These are phyloP conservation scores for Rhimphoctona megacephalus DNA, from an alignment of 2,888 invertebrate species.

Conservation along the genomic window DNA sequence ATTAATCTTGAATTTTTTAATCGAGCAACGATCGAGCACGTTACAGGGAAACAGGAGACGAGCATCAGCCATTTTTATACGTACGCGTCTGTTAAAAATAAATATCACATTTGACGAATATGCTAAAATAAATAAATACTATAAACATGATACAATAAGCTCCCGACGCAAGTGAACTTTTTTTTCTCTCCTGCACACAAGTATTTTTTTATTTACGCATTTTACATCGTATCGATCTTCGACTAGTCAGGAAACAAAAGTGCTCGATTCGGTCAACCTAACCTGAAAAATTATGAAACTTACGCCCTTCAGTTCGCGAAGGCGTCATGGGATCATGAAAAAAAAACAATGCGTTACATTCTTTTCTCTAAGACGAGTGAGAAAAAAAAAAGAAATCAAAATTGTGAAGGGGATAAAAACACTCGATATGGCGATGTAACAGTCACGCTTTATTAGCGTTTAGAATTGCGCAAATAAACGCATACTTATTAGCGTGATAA, in stretches of 20 bases:
- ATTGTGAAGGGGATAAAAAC: neutral
- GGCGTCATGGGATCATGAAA: conserved; percentile 14
- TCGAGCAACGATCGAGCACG: conserved; percentile 27
- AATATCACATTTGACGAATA: conserved; percentile 81
- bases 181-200: conserved; percentile 5
- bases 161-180: conserved; percentile 43
- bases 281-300: neutral
- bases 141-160: conserved; percentile 66
- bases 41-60: conserved; percentile 14
- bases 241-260: conserved; percentile 9
- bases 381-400: conserved; percentile 6
- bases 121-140: conserved; percentile 75
- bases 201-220: neutral
- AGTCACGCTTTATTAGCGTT: conserved; percentile 10
- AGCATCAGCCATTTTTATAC: conserved; percentile 37
- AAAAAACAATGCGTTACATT: neutral
- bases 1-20: conserved; percentile 7
- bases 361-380: conserved; percentile 1
- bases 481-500: conserved; percentile 50
- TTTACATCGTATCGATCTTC: neutral
- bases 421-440: conserved; percentile 25
- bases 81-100: conserved; percentile 74
- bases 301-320: neutral
- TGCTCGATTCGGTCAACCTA: neutral
- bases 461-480: conserved; percentile 41